Base-by-base conservation (phyloP, 1,140 invertebrate genomes). In the Formica selysi region DNA sequence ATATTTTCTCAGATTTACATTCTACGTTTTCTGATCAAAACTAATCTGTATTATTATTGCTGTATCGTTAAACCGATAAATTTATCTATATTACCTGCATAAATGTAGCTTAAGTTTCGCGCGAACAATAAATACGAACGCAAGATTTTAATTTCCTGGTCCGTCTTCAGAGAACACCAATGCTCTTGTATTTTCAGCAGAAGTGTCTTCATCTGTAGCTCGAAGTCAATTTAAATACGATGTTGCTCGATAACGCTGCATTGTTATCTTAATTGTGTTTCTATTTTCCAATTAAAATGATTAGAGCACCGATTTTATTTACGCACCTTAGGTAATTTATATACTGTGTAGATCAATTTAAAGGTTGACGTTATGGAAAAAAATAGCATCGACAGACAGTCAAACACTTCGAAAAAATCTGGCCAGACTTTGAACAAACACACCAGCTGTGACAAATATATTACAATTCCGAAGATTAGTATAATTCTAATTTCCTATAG, bases 121-220 rank as follows among this genome's bases (percentile, higher is more conserved):
- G 38, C 29, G 8, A 32, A n/a, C 5, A 36, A 0, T 41, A 26
- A 19, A 4, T 78, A 8, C 10, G 76, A 78, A 44, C 10, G 10
- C 10, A 78, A 78, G 10, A 78, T 78, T 48, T 44, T 51, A 13
- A 41, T 44, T 13, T 78, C 76, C n/a, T 48, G 10, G 11, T 64
- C 6, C 3, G 38, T 22, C 0, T 65, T 78, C 1, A 41, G 19
- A 32, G 76, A 78, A 22, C 5, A 78, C 41, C 61, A 78, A 7
- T 78, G 38, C 13, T 64, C 26, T 22, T 48, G 38, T 3, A 78
- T 78, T 13, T 78, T n/a, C 2, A 48, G 0, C 41, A 78, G 7
- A 48, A 78, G 26, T 10, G 36, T 44, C 19, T 78, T 78, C 13
- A 78, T 78, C 76, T 78, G 29, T 22, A 74, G 32, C 32, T 74